Conservation (phyloP, 2,797 vertebrate genomes). For the Pitangus sulphuratus region DNA sequence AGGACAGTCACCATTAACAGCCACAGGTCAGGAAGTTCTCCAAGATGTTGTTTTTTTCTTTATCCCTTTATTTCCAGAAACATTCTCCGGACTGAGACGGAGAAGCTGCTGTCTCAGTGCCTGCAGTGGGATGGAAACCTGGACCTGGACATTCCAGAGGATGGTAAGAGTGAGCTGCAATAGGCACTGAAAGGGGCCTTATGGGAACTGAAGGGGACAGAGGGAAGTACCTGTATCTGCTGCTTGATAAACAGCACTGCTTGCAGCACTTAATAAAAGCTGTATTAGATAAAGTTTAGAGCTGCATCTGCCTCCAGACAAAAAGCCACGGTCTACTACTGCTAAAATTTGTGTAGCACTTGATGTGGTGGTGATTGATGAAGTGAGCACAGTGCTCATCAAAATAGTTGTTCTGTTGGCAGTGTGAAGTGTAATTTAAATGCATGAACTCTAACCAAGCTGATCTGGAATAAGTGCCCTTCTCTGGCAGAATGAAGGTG, state of each 20-base stretch:
- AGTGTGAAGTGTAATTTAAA: background rate
- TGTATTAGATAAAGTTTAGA: background rate
- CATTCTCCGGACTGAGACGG: constrained; percentile 79
- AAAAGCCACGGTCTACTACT: background rate
- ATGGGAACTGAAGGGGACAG: background rate
- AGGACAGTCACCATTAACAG: background rate
- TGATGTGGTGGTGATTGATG: rapidly evolving
- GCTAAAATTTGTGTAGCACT: background rate
- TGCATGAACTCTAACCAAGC: background rate
- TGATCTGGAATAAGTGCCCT: background rate
- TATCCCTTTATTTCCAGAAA: constrained; percentile 73
- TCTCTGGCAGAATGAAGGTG: background rate
- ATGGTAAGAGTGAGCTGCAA: constrained; percentile 80
- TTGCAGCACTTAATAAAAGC: background rate
- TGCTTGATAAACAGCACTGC: background rate
- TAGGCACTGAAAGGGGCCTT: rapidly evolving
- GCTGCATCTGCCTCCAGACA: background rate
- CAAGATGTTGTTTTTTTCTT: background rate
- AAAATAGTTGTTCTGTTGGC: background rate
- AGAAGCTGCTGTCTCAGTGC: constrained; percentile 76
- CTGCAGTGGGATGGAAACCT: constrained; percentile 83
- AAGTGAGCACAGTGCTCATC: background rate
- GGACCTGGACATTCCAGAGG: constrained; percentile 89
- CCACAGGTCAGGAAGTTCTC: background rate
- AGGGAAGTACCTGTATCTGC: rapidly evolving